Base-by-base conservation (phyloP, 2,797 vertebrate genomes). In the Intellagama lesueurii region DNA sequence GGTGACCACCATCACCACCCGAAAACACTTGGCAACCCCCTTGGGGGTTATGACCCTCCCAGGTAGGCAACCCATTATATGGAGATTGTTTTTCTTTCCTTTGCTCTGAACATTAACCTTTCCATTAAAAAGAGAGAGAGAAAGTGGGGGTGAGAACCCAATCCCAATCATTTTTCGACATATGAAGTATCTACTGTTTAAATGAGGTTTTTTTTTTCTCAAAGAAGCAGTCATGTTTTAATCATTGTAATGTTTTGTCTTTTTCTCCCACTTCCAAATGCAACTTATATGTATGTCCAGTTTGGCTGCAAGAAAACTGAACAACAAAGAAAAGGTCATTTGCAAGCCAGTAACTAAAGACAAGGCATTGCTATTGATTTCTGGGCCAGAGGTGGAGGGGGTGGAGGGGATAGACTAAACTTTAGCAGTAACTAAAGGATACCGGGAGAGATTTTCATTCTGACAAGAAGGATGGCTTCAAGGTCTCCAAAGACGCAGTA, bases 391-490 rank as follows among this genome's bases (percentile, higher is more conserved):
- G 52, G 52, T 56, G 52, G 52, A 56, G 52, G 35, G 70, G 64
- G 32, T 64, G 49, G 22, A 66, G n/a, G 17, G 47, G 7, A 94
- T 92, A 88, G 87, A 88, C 85, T n/a, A 22, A 68, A 56, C 52
- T 56, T 56, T 56, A 56, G 52, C 12, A 56, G 52, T 40, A 40
- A 40, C 52, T 56, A 56, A 56, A 56, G 52, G 52, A 56, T 56
- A 56, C 52, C 66, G 30, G 75, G 35, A 73, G 40, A 76, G 68
- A 90, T 91, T 92, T 91, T 64, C 3, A 49, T 91, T 77, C 88
- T 87, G 92, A 83, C 88, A 92, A 87, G 85, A 94, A 92, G 82
- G 92, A 93, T 89, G 7, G 90, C 89, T 93, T 92, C 76, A 88
- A 90, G 86, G 83, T 81, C 70, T 94, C 89, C 28, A 90, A 94